A percentile compares a stretch with the other conserved stretches of the same genome.
These are phyloP conservation scores for Lepidurus packardi DNA, from an alignment of 1,140 invertebrate species.

Conservation along the genomic window DNA sequence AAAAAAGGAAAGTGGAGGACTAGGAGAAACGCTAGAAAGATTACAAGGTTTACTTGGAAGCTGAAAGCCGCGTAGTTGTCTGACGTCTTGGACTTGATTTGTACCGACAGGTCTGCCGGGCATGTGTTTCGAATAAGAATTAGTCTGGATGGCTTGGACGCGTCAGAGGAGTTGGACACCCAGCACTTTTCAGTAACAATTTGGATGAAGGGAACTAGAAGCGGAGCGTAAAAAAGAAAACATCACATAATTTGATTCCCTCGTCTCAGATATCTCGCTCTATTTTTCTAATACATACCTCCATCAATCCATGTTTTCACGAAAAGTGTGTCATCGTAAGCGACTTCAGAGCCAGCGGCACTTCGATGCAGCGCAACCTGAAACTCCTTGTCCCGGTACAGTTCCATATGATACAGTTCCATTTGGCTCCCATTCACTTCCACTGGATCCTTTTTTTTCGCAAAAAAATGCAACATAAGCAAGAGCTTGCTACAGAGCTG, in stretches of 20 bases:
- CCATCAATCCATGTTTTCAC: constrained; percentile 39
- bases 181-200: constrained; percentile 42
- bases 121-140: constrained; percentile 40
- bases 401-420: constrained; percentile 38
- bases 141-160: constrained; percentile 25
- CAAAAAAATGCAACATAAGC: neutral
- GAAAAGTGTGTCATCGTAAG: constrained; percentile 38
- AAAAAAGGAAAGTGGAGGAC: neutral
- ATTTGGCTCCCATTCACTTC: constrained; percentile 27
- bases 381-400: constrained; percentile 37
- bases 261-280: neutral
- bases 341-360: constrained; percentile 31
- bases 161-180: constrained; percentile 39
- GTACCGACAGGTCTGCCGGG: constrained; percentile 38
- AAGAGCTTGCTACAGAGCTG: neutral
- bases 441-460: constrained; percentile 26
- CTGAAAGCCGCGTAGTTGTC: constrained; percentile 36
- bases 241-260: neutral
- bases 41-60: constrained; percentile 35
- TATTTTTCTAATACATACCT: constrained; percentile 34
- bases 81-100: constrained; percentile 30
- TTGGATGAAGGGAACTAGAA: constrained; percentile 38
- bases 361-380: constrained; percentile 2
- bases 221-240: constrained; percentile 27
- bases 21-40: neutral